phyloP scores from a whole-genome alignment of 2,888 invertebrate species.

The Podabrus alpinus region DNA sequence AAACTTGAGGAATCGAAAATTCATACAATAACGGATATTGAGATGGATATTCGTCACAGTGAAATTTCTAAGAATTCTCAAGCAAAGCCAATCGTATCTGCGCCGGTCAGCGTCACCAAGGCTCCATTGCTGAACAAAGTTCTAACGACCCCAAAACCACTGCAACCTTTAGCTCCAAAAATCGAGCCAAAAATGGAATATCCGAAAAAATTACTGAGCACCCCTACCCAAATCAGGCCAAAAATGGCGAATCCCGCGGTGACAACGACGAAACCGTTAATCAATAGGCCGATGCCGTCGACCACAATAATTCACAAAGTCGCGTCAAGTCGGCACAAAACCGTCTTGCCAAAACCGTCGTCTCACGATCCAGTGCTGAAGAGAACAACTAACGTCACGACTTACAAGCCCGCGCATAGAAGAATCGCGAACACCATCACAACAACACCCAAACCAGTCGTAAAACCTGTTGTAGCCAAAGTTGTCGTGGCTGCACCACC shows the following conservation, averaged over 20 bases:
- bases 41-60: slow-evolving; percentile 1
- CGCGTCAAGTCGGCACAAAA: slow-evolving; percentile 1
- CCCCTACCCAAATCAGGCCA: slow-evolving; percentile 44
- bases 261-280: slow-evolving; percentile 33
- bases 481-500: slow-evolving; percentile 6
- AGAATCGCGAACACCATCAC: slow-evolving; percentile 43
- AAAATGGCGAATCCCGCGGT: slow-evolving; percentile 36
- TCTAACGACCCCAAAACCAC: slow-evolving; percentile 43
- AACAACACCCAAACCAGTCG: neutral
- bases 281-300: slow-evolving; percentile 9
- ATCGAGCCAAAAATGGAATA: slow-evolving; percentile 21
- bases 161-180: slow-evolving; percentile 16
- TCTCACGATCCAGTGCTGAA: slow-evolving; percentile 12
- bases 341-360: slow-evolving; percentile 16
- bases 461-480: slow-evolving; percentile 35
- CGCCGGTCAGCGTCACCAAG: slow-evolving; percentile 39
- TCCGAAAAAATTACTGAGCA: slow-evolving; percentile 24
- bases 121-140: slow-evolving; percentile 52
- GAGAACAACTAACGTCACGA: slow-evolving; percentile 15
- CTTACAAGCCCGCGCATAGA: slow-evolving; percentile 29
- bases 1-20: neutral
- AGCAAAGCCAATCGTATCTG: neutral
- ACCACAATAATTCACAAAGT: slow-evolving; percentile 24
- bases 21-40: slow-evolving; percentile 10
- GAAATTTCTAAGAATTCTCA: slow-evolving; percentile 9